Conservation (phyloP, 1,140 invertebrate genomes). For the Paralvinella palmiformis region DNA sequence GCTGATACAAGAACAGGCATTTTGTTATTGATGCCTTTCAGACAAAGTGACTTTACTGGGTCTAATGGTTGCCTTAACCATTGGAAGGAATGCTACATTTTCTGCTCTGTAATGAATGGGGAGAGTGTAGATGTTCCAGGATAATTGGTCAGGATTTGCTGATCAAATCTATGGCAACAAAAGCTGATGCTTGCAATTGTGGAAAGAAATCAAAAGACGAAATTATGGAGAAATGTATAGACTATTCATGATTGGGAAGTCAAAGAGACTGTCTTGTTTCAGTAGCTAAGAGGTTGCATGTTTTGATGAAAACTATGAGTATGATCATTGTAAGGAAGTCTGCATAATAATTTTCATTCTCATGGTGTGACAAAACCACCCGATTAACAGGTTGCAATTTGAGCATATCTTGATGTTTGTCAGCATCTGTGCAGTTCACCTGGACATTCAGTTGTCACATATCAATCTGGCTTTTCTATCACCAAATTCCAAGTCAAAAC, state of each 20-base stretch:
- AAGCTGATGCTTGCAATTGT: constrained; percentile 31
- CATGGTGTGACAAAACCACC: background rate
- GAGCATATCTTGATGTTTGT: background rate
- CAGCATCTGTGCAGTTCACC: background rate
- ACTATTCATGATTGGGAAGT: constrained; percentile 49
- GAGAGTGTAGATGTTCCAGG: background rate
- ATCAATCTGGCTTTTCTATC: background rate
- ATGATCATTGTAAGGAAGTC: background rate
- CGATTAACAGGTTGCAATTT: background rate
- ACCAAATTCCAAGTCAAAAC: too few species aligned
- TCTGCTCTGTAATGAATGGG: background rate
- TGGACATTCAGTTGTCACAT: background rate
- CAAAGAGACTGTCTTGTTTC: constrained; percentile 48
- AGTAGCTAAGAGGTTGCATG: too few species aligned
- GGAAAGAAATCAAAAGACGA: constrained; percentile 27
- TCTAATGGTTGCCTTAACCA: background rate
- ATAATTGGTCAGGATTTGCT: background rate
- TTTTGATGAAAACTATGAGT: background rate
- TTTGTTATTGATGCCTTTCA: background rate
- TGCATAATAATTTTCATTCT: background rate
- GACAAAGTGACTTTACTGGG: background rate
- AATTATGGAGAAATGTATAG: constrained; percentile 27
- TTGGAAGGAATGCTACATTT: background rate
- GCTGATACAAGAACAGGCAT: background rate
- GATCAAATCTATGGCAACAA: constrained; percentile 30